phyloP scores from a whole-genome alignment of 2,113 vertebrate genomes.

The Ciconia maguari region DNA sequence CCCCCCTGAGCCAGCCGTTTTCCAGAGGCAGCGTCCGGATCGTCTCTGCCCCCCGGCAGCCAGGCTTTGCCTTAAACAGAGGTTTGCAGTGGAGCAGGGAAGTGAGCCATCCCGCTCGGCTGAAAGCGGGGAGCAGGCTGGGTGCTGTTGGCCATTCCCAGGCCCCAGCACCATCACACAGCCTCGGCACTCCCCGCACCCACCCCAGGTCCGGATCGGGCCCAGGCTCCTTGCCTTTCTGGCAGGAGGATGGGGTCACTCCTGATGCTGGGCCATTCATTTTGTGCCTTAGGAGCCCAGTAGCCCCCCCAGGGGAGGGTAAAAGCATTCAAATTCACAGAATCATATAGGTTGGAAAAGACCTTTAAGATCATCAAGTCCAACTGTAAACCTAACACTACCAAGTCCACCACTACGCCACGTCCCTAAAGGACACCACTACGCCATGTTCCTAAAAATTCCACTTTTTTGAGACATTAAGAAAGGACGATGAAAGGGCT shows the following conservation, averaged over 20 bases:
- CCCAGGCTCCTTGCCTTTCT: not conserved
- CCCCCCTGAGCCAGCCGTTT: too few relatives aligned
- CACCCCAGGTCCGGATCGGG: accelerated
- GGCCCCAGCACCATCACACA: too few relatives aligned
- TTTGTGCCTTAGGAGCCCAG: not conserved
- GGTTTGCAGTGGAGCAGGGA: not conserved
- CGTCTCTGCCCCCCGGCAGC: accelerated
- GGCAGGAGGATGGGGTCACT: not conserved
- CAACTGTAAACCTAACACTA: too few relatives aligned
- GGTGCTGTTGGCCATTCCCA: not conserved
- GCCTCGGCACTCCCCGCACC: not conserved
- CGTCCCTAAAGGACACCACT: too few relatives aligned
- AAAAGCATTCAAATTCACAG: not conserved
- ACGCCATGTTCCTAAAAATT: too few relatives aligned
- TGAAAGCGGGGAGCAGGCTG: not conserved
- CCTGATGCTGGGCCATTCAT: not conserved
- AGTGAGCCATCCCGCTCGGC: accelerated
- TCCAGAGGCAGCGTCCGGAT: accelerated
- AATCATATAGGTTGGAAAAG: too few relatives aligned
- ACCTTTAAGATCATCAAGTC: too few relatives aligned
- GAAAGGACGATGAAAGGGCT: not conserved
- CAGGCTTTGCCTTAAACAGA: not conserved
- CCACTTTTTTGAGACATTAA: not conserved
- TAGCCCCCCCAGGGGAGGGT: accelerated
- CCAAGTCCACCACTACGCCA: too few relatives aligned